A percentile compares a stretch with the other conserved stretches of the same genome.
phyloP scores from a whole-genome alignment of 1,140 invertebrate species.

The Sminthurinus signatus region DNA sequence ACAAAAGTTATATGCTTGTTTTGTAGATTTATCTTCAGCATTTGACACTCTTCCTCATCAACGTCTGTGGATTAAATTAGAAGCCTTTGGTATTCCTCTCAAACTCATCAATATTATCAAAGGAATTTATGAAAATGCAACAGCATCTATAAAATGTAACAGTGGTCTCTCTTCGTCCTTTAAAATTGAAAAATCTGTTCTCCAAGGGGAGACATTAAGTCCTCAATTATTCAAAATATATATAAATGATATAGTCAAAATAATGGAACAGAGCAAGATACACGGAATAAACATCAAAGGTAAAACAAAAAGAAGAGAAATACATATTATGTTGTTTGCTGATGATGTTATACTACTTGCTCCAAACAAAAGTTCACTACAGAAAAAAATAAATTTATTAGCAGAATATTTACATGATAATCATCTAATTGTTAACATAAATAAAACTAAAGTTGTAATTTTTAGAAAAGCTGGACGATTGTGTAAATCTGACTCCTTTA shows the following conservation, averaged over 20 bases:
- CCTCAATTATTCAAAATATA: conserved; percentile 15
- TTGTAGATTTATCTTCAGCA: conserved; percentile 1
- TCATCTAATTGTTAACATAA: conserved; percentile 23
- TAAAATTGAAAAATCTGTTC: neutral
- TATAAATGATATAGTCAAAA: conserved; percentile 4
- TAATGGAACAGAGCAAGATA: no score
- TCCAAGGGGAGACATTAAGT: conserved; percentile 18
- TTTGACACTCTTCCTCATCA: conserved; percentile 1
- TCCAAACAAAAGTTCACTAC: neutral
- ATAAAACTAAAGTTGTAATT: conserved; percentile 36
- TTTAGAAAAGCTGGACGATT: conserved; percentile 29
- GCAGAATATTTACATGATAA: conserved; percentile 22
- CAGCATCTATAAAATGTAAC: neutral
- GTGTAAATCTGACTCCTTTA: conserved; percentile 4
- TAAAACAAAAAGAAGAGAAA: neutral
- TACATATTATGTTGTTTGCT: conserved; percentile 10
- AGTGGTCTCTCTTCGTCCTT: neutral
- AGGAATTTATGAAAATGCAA: neutral
- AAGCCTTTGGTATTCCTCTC: neutral
- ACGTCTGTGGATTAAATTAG: conserved; percentile 12
- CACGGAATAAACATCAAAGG: no score
- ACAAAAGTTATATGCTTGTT: conserved; percentile 8
- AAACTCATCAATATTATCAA: conserved; percentile 4
- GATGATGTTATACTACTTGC: conserved; percentile 5
- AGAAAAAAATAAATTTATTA: neutral